These are phyloP conservation scores for Rapana venosa DNA, from an alignment of 2,888 invertebrate species.

Conservation along the genomic window DNA sequence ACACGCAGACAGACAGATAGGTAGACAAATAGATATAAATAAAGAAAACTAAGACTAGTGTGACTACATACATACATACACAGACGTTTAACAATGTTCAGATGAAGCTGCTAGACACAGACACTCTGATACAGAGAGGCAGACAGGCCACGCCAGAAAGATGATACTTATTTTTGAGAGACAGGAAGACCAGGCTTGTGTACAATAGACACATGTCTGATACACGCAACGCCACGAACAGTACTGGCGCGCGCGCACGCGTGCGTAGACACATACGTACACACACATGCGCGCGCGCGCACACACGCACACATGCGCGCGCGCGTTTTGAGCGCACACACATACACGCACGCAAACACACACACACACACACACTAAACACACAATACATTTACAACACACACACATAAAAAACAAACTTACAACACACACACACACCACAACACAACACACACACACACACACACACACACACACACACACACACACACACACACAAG, in stretches of 20 bases:
- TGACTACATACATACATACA: neutral
- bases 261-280: neutral
- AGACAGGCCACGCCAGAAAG: neutral
- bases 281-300: neutral
- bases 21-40: neutral
- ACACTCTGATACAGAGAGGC: neutral
- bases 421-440: neutral
- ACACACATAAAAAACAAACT: neutral
- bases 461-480: neutral
- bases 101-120: neutral
- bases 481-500: neutral
- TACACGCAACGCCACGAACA: neutral
- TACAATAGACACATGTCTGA: neutral
- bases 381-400: neutral
- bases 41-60: neutral
- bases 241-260: neutral
- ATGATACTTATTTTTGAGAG: neutral
- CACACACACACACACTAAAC: neutral
- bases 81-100: neutral
- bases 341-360: neutral
- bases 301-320: neutral
- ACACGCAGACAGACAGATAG: neutral
- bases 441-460: neutral
- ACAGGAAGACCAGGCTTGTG: no score
- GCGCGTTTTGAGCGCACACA: neutral